Evolutionary conservation across 2,797 vertebrate genomes (phyloP).

Genomic region (Intellagama lesueurii): DNA sequence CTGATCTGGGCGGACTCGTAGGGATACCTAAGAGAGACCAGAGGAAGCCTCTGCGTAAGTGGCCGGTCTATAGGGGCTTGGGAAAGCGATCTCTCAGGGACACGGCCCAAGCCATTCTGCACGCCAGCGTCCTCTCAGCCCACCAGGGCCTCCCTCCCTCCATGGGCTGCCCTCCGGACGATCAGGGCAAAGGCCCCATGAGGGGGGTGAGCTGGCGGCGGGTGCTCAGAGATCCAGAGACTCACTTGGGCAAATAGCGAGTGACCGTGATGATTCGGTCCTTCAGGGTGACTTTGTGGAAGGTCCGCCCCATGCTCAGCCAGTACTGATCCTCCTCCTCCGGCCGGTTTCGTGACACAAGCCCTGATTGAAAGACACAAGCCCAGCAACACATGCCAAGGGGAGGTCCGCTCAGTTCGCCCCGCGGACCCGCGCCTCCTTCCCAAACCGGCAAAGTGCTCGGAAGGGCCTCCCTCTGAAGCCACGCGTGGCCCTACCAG

Average conservation of each 20-base stretch:
- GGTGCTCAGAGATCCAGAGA: conserved; percentile 11
- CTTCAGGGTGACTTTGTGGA: conserved; percentile 96
- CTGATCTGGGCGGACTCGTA: conserved; percentile 95
- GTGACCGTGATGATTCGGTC: conserved; percentile 99
- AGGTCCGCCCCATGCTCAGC: conserved; percentile 98
- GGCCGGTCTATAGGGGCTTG: conserved; percentile 2
- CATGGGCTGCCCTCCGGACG: too few relatives aligned
- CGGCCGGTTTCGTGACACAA: conserved; percentile 89
- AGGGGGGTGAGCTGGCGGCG: too few relatives aligned
- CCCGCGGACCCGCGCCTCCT: not conserved
- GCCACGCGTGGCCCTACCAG: not conserved
- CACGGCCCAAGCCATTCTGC: too few relatives aligned
- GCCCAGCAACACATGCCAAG: not conserved
- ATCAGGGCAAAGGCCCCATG: too few relatives aligned
- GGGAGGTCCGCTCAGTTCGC: too few relatives aligned
- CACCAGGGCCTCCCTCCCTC: too few relatives aligned
- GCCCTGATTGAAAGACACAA: conserved; percentile 76
- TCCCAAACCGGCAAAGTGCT: not conserved
- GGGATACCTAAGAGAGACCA: conserved; percentile 83
- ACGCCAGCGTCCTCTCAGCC: too few relatives aligned
- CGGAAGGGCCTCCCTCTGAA: not conserved
- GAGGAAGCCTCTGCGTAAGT: too few relatives aligned
- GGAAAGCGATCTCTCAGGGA: not conserved
- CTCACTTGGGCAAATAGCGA: conserved; percentile 97
- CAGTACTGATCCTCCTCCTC: conserved; percentile 95